phyloP scores from a whole-genome alignment of 2,888 invertebrate species.

The Drosophila aldrichi region DNA sequence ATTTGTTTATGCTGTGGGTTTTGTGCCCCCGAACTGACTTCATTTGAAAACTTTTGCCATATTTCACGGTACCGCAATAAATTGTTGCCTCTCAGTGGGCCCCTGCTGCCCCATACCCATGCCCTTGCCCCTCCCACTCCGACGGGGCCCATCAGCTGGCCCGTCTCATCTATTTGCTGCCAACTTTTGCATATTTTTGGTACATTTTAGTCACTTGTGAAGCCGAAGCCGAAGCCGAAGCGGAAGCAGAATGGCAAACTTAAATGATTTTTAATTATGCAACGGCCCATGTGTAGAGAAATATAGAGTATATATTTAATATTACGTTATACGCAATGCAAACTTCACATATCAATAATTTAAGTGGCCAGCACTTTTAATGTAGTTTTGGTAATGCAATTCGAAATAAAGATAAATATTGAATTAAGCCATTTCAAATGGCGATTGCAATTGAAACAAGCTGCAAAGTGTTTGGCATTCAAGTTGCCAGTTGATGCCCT shows the following conservation, averaged over 20 bases:
- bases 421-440: conserved; percentile 47
- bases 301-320: conserved; percentile 12
- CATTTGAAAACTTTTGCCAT: conserved; percentile 74
- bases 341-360: conserved; percentile 24
- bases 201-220: conserved; percentile 18
- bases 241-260: conserved; percentile 40
- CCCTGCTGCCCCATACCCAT: background rate
- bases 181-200: conserved; percentile 59
- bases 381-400: conserved; percentile 48
- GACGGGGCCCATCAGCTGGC: background rate
- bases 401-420: conserved; percentile 62
- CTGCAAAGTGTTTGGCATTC: conserved; percentile 15
- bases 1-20: conserved; percentile 54
- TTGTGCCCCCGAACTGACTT: conserved; percentile 57
- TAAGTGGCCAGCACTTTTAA: conserved; percentile 35
- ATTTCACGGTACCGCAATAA: conserved; percentile 71
- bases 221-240: conserved; percentile 1
- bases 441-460: conserved; percentile 26
- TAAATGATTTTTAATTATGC: conserved; percentile 70
- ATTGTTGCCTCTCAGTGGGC: conserved; percentile 49
- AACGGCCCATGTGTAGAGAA: conserved; percentile 17
- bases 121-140: background rate
- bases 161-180: conserved; percentile 17
- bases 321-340: conserved; percentile 19
- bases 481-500: conserved; percentile 25